Evolutionary conservation across 2,113 vertebrate species (phyloP), one percentile per base, ranked within the genome.

Genomic region (Oreochromis tanganicae): DNA sequence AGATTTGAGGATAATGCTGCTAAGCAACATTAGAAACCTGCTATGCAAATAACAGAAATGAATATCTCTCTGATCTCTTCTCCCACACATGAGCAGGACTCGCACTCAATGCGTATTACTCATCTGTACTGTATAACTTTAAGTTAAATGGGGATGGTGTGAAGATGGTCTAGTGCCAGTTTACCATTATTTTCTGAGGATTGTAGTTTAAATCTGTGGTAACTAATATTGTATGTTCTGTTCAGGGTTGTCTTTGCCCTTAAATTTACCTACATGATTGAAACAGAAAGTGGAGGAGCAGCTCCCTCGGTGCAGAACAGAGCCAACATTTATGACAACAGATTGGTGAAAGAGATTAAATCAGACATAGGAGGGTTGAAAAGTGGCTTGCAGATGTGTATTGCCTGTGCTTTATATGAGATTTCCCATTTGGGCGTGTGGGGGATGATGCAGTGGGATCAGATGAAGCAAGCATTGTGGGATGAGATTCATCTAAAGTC

Each of bases 1-100:
- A n/a, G 46, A 78, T 78, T 78, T 50, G 46, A 78, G 16, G 46
- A 78, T 78, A 79, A 38, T 78, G 85, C 90, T 90, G 81, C 93
- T 85, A 48, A 79, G 87, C 83, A 83, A 86, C 86, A 73, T 88
- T 57, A 41, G 61, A 84, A 88, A 83, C 14, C 41, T 46, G 55
- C 56, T 56, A 6, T 71, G 68, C 50, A 87, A 87, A 88, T 78
- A 75, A 10, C 24, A 46, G 43, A 55, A 83, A 73, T 68, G 9
- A 88, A 71, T 32, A 32, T 83, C 4, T 21, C 73, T 32, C 38
- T 61, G 10, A 83, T 89, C 48, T 82, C 54, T 73, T 54, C 24
- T 61, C 24, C 12, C 55, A 13, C 9, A 11, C 2, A 61, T 59
- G n/a, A 55, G 6, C 29, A 41, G 48, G 21, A 52, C 32, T 63